Evolutionary conservation across 2,888 invertebrate genomes (phyloP), one percentile per base, ranked within the genome.

Genomic region (Meiosimyza decipiens): DNA sequence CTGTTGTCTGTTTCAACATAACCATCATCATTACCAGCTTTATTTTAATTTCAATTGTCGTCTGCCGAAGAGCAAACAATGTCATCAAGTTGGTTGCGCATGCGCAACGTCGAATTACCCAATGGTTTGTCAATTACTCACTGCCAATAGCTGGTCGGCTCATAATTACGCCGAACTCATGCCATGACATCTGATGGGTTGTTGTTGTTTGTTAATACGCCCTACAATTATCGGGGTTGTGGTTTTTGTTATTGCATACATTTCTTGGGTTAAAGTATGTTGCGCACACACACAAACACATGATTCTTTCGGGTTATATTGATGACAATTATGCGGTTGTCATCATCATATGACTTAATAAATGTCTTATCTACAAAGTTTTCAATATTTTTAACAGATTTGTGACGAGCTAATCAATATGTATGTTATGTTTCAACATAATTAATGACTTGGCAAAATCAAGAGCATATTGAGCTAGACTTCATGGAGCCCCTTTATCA

Each of bases 51-150:
- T 64, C 64, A 50, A 51, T 57, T 69, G 69, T 18, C n/a, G 69
- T 11, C 64, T 22, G 64, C 64, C 28, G 13, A 7, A 33, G 15
- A n/a, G 22, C 59, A 68, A 59, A 59, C 68, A 57, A 68, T 59
- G 33, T 66, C 65, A 65, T 51, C 65, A 16, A 51, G 15, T 63
- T 49, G 57, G 28, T 63, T 63, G 71, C 71, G 64, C 71, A 71
- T 64, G 63, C 71, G 69, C 50, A 60, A 60, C 68, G 16, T 71
- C 63, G 51, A 50, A 51, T 70, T 70, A 33, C 62, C 54, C 70
- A 64, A 57, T 64, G 63, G n/a, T 51, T 57, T 57, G 49, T 55
- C 63, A 64, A 71, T 60, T 71, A 13, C 49, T 63, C 54, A 66
- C 28, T 64, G 16, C 16, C 50, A 18, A 63, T 49, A 47, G 18